Evolutionary conservation across 2,797 vertebrate species (phyloP).

Genomic region (Parauchenoglanis ngamensis): DNA sequence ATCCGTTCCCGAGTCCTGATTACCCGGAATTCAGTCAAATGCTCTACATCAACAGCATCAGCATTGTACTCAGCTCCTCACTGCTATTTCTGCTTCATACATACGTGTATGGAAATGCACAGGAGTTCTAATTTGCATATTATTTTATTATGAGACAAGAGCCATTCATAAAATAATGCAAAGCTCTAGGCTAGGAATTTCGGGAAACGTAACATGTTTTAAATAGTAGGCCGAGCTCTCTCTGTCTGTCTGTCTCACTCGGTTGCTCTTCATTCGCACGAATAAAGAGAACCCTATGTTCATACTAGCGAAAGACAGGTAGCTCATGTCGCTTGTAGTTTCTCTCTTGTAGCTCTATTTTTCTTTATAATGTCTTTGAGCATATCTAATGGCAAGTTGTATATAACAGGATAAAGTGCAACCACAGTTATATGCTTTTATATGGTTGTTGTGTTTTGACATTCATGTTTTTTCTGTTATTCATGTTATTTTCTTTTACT

Average conservation of each 20-base stretch:
- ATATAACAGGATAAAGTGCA: background rate
- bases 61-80: background rate
- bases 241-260: background rate
- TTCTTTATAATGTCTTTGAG: background rate
- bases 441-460: background rate
- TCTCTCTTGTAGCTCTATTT: background rate
- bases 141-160: background rate
- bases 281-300: background rate
- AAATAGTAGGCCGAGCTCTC: too few relatives aligned
- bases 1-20: background rate
- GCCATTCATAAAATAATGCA: background rate
- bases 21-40: slow-evolving; percentile 12
- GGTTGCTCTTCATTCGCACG: background rate
- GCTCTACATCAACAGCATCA: background rate
- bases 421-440: background rate
- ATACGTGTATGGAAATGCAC: background rate
- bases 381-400: background rate
- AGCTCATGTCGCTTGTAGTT: background rate
- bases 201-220: background rate
- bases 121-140: background rate
- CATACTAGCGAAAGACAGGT: background rate
- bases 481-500: background rate
- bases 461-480: background rate
- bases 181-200: background rate
- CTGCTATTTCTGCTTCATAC: background rate